Conservation (phyloP, 2,888 invertebrate species). For the Drosophila affinis region DNA sequence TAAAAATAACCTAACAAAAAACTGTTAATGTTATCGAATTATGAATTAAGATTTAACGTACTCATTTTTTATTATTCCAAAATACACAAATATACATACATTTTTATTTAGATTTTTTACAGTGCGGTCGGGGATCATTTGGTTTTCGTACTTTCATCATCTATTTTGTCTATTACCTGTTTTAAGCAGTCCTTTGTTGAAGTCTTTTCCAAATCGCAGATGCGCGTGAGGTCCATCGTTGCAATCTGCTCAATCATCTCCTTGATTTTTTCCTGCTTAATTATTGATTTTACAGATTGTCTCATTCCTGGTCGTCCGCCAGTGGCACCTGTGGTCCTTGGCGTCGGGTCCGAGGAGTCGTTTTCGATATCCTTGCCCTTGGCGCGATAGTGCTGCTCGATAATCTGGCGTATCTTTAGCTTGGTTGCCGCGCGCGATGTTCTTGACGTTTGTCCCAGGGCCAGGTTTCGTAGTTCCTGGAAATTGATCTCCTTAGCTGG, state of each 20-base stretch:
- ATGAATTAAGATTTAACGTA: neutral
- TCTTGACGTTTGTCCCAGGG: slow-evolving; percentile 74
- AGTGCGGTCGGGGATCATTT: slow-evolving; percentile 32
- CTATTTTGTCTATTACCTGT: slow-evolving; percentile 84
- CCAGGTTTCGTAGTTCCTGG: slow-evolving; percentile 79
- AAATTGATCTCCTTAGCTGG: slow-evolving; percentile 81
- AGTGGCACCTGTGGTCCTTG: slow-evolving; percentile 16
- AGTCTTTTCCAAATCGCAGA: slow-evolving; percentile 84
- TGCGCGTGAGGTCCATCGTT: slow-evolving; percentile 84
- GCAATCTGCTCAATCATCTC: slow-evolving; percentile 84
- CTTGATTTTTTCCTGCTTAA: slow-evolving; percentile 83
- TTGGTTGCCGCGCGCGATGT: slow-evolving; percentile 80
- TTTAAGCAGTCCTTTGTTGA: slow-evolving; percentile 85
- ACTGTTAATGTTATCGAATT: no score
- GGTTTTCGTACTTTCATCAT: slow-evolving; percentile 69
- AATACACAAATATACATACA: neutral
- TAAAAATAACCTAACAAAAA: no score
- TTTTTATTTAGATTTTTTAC: neutral
- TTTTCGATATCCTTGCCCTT: slow-evolving; percentile 81
- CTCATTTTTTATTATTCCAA: neutral
- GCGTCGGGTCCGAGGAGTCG: slow-evolving; percentile 62
- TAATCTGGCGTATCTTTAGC: slow-evolving; percentile 80
- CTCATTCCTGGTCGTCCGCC: slow-evolving; percentile 44
- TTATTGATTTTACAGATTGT: slow-evolving; percentile 81
- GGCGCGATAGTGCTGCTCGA: slow-evolving; percentile 80